These are phyloP conservation scores for Heliangelus exortis DNA, from an alignment of 2,797 vertebrate species.

Conservation along the genomic window DNA sequence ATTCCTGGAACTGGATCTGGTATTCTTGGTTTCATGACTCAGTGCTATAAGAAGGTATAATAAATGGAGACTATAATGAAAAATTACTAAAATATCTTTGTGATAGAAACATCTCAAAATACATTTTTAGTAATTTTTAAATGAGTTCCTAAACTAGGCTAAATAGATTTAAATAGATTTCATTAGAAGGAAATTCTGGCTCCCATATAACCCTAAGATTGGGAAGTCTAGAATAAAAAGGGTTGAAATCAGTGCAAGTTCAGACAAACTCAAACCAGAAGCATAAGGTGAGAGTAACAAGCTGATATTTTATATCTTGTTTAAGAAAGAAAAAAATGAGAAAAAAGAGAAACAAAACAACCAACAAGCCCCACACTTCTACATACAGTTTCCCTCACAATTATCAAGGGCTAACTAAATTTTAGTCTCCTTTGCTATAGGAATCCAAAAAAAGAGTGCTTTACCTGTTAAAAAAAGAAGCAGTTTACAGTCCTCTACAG, in stretches of 20 bases:
- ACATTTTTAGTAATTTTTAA: neutral
- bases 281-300: neutral
- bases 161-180: neutral
- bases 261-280: neutral
- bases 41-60: constrained; percentile 45
- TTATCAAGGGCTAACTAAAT: neutral
- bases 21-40: constrained; percentile 56
- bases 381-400: neutral
- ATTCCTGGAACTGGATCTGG: neutral
- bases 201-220: neutral
- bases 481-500: neutral
- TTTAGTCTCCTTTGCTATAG: neutral
- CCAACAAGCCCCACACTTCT: neutral
- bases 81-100: constrained; percentile 36
- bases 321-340: neutral
- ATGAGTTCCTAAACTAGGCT: neutral
- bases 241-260: neutral
- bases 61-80: constrained; percentile 38
- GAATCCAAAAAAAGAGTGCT: neutral
- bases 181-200: neutral
- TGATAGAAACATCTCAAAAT: constrained; percentile 46
- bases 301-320: neutral
- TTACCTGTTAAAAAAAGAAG: neutral
- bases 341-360: neutral
- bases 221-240: neutral